phyloP scores from a whole-genome alignment of 2,113 vertebrate genomes.

The Rhynchomys soricoides region DNA sequence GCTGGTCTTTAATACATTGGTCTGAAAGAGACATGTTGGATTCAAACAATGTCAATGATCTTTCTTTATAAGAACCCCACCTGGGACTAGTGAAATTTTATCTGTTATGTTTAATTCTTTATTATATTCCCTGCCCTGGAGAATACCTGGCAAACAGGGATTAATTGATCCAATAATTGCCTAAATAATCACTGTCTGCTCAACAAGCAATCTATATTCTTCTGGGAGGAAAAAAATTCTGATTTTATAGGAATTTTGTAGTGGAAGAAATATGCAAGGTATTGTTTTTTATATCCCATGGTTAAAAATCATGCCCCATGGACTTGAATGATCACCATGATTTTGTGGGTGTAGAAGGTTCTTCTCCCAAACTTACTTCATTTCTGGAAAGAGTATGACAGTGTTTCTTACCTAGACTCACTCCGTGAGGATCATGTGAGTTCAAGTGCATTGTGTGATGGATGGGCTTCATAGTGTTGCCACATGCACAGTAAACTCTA shows the following conservation, averaged over 20 bases:
- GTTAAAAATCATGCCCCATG: background rate
- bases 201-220: background rate
- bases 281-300: background rate
- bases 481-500: background rate
- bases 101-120: background rate
- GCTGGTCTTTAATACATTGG: background rate
- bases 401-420: conserved; percentile 13
- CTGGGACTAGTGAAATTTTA: background rate
- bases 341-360: background rate
- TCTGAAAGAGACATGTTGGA: background rate
- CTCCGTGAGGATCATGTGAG: background rate
- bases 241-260: background rate
- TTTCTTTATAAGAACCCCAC: background rate
- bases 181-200: background rate
- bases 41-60: background rate
- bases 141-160: background rate
- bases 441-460: background rate
- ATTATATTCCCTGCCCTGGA: background rate
- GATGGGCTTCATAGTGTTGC: background rate
- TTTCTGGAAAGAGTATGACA: conserved; percentile 15
- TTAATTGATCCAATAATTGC: background rate
- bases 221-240: background rate
- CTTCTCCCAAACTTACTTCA: conserved; percentile 24
- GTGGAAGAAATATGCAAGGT: background rate
- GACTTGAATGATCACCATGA: background rate